These are phyloP conservation scores for Nycteola revayana DNA, from an alignment of 2,888 invertebrate species.

Conservation along the genomic window DNA sequence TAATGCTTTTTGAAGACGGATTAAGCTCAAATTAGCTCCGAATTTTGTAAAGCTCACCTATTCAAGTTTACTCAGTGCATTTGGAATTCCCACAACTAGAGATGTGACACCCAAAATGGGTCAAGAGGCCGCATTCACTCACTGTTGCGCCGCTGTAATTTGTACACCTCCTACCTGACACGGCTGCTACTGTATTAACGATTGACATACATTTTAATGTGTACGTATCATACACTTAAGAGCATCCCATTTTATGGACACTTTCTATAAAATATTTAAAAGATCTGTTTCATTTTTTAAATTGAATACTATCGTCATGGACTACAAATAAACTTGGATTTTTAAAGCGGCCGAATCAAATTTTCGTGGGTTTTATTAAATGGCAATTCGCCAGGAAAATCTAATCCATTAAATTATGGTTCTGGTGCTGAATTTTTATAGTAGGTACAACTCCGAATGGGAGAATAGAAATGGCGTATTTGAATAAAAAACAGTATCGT, in stretches of 20 bases:
- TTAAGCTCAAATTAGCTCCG: slow-evolving; percentile 15
- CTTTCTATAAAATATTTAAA: too few relatives aligned
- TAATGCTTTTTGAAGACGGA: too few relatives aligned
- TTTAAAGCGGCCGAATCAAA: not conserved
- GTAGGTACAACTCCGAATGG: slow-evolving; percentile 4
- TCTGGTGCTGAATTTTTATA: slow-evolving; percentile 6
- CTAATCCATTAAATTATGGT: slow-evolving; percentile 2
- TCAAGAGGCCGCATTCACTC: slow-evolving; percentile 56
- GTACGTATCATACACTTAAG: too few relatives aligned
- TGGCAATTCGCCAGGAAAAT: slow-evolving; percentile 11
- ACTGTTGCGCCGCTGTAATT: slow-evolving; percentile 48
- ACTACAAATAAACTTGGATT: slow-evolving; percentile 2
- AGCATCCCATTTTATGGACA: too few relatives aligned
- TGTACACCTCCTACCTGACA: slow-evolving; percentile 37
- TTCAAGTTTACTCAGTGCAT: slow-evolving; percentile 23
- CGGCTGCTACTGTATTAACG: slow-evolving; percentile 15
- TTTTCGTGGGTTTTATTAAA: slow-evolving; percentile 5
- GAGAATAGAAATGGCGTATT: slow-evolving; percentile 13
- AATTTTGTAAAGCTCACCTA: slow-evolving; percentile 22
- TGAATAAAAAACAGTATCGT: slow-evolving; percentile 19
- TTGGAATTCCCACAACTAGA: slow-evolving; percentile 29
- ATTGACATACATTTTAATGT: slow-evolving; percentile 31
- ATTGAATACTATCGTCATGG: too few relatives aligned
- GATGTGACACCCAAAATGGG: slow-evolving; percentile 55
- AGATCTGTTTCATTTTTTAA: too few relatives aligned